phyloP scores from a whole-genome alignment of 1,140 invertebrate genomes.

The Cotesia vestalis region DNA sequence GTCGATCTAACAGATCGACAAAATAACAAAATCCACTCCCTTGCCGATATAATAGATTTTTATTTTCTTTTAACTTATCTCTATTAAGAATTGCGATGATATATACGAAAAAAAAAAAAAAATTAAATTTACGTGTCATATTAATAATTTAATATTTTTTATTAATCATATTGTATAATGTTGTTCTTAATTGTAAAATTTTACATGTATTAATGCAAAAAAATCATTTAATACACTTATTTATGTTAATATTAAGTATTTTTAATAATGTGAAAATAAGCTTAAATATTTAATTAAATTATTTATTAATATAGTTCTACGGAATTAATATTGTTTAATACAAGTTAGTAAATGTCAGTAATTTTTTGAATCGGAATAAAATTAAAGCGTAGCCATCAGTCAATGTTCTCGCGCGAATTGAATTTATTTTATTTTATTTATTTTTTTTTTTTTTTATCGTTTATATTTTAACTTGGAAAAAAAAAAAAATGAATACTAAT shows the following conservation, averaged over 20 bases:
- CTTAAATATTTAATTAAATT: not conserved
- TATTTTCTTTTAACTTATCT: no score
- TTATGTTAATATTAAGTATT: not conserved
- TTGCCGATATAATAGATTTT: slow-evolving; percentile 1
- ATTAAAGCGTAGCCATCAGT: slow-evolving; percentile 42
- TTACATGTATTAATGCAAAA: no score
- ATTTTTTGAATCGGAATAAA: not conserved
- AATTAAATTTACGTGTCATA: no score
- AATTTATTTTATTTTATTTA: no score
- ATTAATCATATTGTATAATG: no score
- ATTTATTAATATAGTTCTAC: not conserved
- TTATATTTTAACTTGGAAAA: slow-evolving; percentile 28
- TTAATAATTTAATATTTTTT: no score
- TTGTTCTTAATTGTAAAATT: no score
- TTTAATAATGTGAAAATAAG: not conserved
- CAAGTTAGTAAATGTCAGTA: not conserved
- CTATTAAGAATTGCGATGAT: not conserved
- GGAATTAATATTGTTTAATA: slow-evolving; percentile 15
- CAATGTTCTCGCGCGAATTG: slow-evolving; percentile 30
- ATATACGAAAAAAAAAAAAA: no score
- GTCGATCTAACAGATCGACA: not conserved
- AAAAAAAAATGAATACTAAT: slow-evolving; percentile 29
- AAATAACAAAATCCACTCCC: no score
- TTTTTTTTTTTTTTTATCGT: slow-evolving; percentile 21
- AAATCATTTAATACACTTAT: no score